Evolutionary conservation across 2,888 invertebrate genomes (phyloP).

Genomic region (Sminthurinus aureus): DNA sequence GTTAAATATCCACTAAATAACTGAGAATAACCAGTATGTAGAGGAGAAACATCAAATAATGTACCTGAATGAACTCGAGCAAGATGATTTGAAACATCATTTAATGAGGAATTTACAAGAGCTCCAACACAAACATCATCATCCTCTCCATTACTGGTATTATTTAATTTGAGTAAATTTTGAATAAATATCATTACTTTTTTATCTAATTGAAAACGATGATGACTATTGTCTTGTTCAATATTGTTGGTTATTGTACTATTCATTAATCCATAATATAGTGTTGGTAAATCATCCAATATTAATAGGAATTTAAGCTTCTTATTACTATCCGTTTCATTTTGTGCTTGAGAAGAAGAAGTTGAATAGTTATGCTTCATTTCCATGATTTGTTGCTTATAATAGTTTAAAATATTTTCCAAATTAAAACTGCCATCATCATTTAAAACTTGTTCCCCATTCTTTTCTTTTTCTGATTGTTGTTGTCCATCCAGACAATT

Average conservation of each 20-base stretch:
- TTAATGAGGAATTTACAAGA: conserved; percentile 19
- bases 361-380: not conserved
- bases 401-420: not conserved
- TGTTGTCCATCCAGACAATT: too few species aligned
- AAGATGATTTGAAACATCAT: conserved; percentile 1
- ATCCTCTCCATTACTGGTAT: too few species aligned
- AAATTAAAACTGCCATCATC: not conserved
- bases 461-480: not conserved
- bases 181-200: not conserved
- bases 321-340: not conserved
- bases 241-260: too few species aligned
- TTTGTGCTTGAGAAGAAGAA: not conserved
- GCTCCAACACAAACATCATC: conserved; percentile 23
- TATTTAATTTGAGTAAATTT: not conserved
- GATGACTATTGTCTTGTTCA: too few species aligned
- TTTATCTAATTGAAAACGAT: not conserved
- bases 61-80: conserved; percentile 11
- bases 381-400: not conserved
- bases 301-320: conserved; percentile 5
- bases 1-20: conserved; percentile 32
- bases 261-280: conserved; percentile 3
- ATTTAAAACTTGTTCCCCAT: conserved; percentile 3
- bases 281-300: conserved; percentile 34
- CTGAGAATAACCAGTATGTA: conserved; percentile 35
- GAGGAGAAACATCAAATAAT: conserved; percentile 37